Base-by-base conservation (phyloP, 2,888 invertebrate genomes). In the Leptothorax acervorum region DNA sequence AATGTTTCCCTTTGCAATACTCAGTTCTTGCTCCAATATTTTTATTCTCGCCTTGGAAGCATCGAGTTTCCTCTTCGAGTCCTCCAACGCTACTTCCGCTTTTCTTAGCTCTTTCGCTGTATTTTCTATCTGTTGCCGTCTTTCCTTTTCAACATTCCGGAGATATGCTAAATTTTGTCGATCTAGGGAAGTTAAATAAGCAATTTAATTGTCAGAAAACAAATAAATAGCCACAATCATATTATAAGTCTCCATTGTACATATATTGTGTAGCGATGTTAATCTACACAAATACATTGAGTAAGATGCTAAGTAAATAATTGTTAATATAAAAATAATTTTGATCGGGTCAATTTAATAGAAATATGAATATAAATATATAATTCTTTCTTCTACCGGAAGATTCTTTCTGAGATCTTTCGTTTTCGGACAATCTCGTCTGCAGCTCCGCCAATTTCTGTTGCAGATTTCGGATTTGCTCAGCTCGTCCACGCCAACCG, bases 401-500 rank as follows among this genome's bases (percentile, higher is more conserved):
- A 6, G 82, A 86, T 48, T 73, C 73, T 82, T 87, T 89, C 8
- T 78, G 73, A 0, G 83, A 84, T 81, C 85, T 88, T 57, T 92
- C 92, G 35, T 88, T 85, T 45, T 92, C 88, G 87, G 95, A 96
- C 18, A 97, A 90, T 92, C 97, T 97, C 35, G 96, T 96, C 90
- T 96, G 97, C 0, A 97, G 93, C 73, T 97, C 97, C 8, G 94
- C 94, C 71, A 97, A 95, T 95, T 97, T 97, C 76, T 96, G 96
- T 92, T 97, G 97, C 70, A 98, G 94, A 18, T 96, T 94, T 0
- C 96, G 93, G 84, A 98, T 97, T 92, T 97, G 97, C 91, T 98
- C 97, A 1, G 97, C 97, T 87, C 98, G 95, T 0, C 98, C 98
- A 87, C 97, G 96, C 97, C 98, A 98, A 15, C 96, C 96, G 63